Conservation (phyloP, 2,797 vertebrate genomes). For the Chlorospingus flavigularis region DNA sequence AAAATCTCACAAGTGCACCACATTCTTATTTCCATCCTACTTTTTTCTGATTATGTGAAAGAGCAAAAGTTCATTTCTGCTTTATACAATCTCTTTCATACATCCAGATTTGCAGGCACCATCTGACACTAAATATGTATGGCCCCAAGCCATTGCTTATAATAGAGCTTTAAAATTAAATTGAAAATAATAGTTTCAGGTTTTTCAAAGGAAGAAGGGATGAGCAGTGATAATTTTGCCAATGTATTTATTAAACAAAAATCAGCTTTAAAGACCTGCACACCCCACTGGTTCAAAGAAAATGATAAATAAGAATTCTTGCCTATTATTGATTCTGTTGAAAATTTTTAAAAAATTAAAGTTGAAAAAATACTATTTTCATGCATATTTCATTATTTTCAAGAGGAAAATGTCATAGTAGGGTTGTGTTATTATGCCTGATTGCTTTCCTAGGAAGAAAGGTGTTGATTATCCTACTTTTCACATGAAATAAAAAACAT, state of each 20-base stretch:
- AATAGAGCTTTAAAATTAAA: not conserved
- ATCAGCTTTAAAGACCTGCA: not conserved
- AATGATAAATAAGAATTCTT: not conserved
- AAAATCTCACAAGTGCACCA: not conserved
- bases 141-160: not conserved
- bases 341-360: not conserved
- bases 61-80: not conserved
- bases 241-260: not conserved
- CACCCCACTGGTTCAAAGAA: not conserved
- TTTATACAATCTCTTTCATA: not conserved
- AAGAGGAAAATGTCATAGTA: not conserved
- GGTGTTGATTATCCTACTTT: not conserved
- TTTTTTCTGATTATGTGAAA: not conserved
- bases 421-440: not conserved
- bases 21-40: not conserved
- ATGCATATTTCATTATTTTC: not conserved
- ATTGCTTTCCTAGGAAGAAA: not conserved
- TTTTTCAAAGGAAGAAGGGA: not conserved
- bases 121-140: not conserved
- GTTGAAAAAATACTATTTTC: not conserved
- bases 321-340: not conserved
- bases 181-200: not conserved
- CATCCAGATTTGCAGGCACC: not conserved
- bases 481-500: not conserved
- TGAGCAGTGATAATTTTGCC: not conserved